Evolutionary conservation across 92 coral and sea anemone species (phyloP), one percentile per base, ranked within the genome.

Genomic region (Porites evermanni): DNA sequence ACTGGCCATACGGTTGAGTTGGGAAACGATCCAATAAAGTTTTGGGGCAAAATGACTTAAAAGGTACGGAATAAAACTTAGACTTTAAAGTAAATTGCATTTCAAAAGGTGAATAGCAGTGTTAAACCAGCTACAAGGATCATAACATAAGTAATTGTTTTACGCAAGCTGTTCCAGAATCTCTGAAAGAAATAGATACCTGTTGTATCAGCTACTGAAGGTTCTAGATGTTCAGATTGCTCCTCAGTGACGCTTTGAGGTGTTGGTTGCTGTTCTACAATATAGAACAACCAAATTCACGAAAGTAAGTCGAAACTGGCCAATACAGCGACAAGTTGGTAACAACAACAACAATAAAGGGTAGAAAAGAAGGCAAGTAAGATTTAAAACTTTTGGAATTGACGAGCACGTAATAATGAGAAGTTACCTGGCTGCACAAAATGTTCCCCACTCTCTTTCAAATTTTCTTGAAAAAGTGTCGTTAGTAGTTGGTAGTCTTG

Each of bases 401-500:
- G 47, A 38, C 47, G 47, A 38, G 47, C 47, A 38, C 47, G 47
- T 38, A 0, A 38, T 38, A 38, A 4, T 29, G 38, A 2, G 21
- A 23, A 59, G 1, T 19, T 64, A 83, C 87, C 87, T 83, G 63
- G 79, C 21, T 19, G 50, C 61, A 14, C 80, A 20, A n/a, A 63
- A 21, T 65, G 23, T 24, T 83, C 78, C 32, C 74, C 59, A 18
- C 85, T 93, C 53, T 97, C 99, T 10, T 79, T 86, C n/a, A 90
- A 85, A 82, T 97, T 97, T 63, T 95, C 95, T 78, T 95, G 98
- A 51, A 95, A 64, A 19, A 93, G 91, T 21, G 88, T 84, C 52
- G 92, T 92, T 74, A 97, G 88, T 38, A 97, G 91, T 53, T 90
- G 96, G 75, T 97, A 97, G 70, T 95, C 99, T 70, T 86, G 93